Conservation (phyloP, 2,797 vertebrate genomes). For the Helarctos malayanus region DNA sequence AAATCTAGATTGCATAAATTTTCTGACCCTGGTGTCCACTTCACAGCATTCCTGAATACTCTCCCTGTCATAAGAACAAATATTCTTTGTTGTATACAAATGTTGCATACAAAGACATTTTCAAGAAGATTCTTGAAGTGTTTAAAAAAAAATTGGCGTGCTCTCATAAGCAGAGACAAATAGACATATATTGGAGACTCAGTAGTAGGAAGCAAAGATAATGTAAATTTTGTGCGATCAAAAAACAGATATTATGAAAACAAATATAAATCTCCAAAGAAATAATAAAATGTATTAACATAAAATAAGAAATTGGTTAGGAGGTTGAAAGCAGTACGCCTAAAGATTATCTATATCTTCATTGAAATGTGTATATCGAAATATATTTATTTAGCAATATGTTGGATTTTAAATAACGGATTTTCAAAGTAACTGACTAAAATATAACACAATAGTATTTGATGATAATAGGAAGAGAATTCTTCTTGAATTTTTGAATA, state of each 20-base stretch:
- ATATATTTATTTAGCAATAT: not conserved
- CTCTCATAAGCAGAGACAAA: constrained; percentile 50
- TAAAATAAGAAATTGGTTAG: constrained; percentile 24
- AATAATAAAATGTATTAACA: constrained; percentile 25
- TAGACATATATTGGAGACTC: not conserved
- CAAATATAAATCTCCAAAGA: constrained; percentile 45
- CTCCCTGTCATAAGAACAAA: constrained; percentile 72
- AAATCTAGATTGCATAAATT: constrained; percentile 61
- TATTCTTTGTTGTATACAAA: constrained; percentile 68
- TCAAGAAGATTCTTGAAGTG: constrained; percentile 57
- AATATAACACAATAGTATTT: not conserved
- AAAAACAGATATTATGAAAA: constrained; percentile 47
- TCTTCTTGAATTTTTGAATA: constrained; percentile 3
- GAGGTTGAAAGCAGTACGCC: not conserved
- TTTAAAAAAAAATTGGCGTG: constrained; percentile 31
- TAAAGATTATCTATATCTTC: not conserved
- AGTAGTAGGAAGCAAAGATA: constrained; percentile 36
- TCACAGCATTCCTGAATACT: constrained; percentile 60
- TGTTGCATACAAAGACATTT: constrained; percentile 70
- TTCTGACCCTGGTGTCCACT: constrained; percentile 54
- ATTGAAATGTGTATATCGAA: not conserved
- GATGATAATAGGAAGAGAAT: constrained; percentile 3
- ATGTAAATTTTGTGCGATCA: not conserved
- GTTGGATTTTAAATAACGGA: constrained; percentile 41
- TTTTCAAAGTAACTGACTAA: constrained; percentile 7